Evolutionary conservation across 2,888 invertebrate genomes (phyloP).

Genomic region (Amphipoea oculea): DNA sequence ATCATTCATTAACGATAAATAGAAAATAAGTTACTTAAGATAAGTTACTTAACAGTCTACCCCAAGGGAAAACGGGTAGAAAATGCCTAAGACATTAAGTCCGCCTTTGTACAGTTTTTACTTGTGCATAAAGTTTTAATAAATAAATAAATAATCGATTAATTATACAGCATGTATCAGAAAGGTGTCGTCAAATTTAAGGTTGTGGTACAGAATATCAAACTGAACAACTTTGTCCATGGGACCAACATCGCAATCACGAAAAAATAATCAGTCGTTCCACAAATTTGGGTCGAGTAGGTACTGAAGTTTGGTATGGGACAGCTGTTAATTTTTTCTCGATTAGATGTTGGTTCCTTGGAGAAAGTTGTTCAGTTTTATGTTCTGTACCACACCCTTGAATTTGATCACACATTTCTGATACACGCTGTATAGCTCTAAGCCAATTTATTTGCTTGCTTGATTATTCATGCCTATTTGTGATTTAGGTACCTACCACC

Average conservation of each 20-base stretch:
- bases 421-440: neutral
- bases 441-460: neutral
- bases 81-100: too few species aligned
- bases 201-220: neutral
- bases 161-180: neutral
- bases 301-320: neutral
- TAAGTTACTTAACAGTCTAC: too few species aligned
- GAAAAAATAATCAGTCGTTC: neutral
- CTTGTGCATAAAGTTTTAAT: too few species aligned
- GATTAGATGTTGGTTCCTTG: neutral
- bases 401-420: neutral
- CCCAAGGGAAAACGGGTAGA: too few species aligned
- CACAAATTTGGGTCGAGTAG: neutral
- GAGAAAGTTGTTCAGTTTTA: neutral
- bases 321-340: neutral
- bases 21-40: neutral
- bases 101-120: too few species aligned
- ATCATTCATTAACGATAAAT: neutral
- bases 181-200: neutral
- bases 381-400: neutral
- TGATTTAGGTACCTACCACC: conserved; percentile 4
- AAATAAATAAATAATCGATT: neutral
- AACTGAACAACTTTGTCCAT: neutral
- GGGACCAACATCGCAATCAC: neutral
- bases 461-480: conserved; percentile 10